These are phyloP conservation scores for Drosophila trichaetosa DNA, from an alignment of 2,888 invertebrate species.

Conservation along the genomic window DNA sequence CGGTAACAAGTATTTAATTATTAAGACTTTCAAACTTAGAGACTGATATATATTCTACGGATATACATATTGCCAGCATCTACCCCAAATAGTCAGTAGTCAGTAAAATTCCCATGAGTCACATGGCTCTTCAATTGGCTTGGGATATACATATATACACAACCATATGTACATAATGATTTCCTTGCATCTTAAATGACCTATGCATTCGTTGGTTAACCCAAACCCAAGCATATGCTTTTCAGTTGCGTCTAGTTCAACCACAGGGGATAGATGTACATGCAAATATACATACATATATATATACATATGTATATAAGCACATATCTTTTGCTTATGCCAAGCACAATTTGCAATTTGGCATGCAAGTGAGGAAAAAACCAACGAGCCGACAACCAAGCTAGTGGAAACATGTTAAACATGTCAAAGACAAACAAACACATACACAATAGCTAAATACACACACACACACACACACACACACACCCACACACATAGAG, in stretches of 20 bases:
- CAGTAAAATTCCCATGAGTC: background rate
- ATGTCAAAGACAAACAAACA: conserved; percentile 44
- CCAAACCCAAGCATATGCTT: conserved; percentile 1
- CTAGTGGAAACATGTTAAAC: conserved; percentile 63
- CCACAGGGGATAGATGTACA: background rate
- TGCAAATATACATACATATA: background rate
- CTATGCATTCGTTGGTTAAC: conserved; percentile 4
- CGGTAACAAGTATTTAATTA: background rate
- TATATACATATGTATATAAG: background rate
- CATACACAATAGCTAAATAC: conserved; percentile 6
- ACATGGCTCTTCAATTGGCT: background rate
- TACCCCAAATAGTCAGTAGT: background rate
- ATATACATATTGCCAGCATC: background rate
- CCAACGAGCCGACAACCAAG: background rate
- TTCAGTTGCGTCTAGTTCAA: conserved; percentile 3
- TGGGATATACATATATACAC: background rate
- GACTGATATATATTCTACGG: background rate
- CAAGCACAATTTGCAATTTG: conserved; percentile 36
- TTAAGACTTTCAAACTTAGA: background rate
- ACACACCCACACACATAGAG: background rate
- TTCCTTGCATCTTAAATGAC: conserved; percentile 5
- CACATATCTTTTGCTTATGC: conserved; percentile 5
- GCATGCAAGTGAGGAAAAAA: conserved; percentile 27
- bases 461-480: conserved; percentile 18
- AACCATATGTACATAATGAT: background rate